Evolutionary conservation across 2,797 vertebrate genomes (phyloP).

Genomic region (Sternotherus odoratus): DNA sequence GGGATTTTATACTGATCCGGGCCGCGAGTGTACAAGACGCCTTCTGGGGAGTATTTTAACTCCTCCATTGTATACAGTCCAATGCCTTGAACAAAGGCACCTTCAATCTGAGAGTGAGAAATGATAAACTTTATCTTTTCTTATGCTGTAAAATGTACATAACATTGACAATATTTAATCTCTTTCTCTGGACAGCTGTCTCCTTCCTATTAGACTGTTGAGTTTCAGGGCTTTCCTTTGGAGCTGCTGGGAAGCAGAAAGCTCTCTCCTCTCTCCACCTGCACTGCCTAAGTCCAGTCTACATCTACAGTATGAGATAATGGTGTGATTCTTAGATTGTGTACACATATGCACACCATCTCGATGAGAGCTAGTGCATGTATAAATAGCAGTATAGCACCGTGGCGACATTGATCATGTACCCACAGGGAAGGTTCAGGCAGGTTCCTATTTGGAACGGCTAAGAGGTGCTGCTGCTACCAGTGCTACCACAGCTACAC

Average conservation of each 20-base stretch:
- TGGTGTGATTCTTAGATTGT: not conserved
- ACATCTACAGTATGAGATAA: not conserved
- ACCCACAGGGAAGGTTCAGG: not conserved
- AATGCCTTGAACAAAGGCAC: slow-evolving; percentile 88
- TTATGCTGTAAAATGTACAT: not conserved
- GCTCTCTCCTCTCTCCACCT: not conserved
- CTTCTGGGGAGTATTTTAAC: slow-evolving; percentile 87
- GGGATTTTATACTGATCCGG: slow-evolving; percentile 91
- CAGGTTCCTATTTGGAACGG: not conserved
- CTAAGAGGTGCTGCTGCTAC: not conserved
- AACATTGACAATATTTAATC: not conserved
- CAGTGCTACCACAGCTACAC: not conserved
- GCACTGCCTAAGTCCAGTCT: not conserved
- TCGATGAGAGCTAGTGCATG: not conserved
- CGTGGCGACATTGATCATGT: not conserved
- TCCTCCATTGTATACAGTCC: slow-evolving; percentile 90
- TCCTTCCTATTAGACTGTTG: not conserved
- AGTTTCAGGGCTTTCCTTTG: not conserved
- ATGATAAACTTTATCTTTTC: not conserved
- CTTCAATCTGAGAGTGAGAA: slow-evolving; percentile 85
- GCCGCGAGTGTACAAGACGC: slow-evolving; percentile 84
- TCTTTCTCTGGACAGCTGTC: not conserved
- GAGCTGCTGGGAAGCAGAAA: not conserved
- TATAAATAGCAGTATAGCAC: not conserved
- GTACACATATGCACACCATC: not conserved